phyloP scores from a whole-genome alignment of 2,797 vertebrate species.

The Squalus acanthias region DNA sequence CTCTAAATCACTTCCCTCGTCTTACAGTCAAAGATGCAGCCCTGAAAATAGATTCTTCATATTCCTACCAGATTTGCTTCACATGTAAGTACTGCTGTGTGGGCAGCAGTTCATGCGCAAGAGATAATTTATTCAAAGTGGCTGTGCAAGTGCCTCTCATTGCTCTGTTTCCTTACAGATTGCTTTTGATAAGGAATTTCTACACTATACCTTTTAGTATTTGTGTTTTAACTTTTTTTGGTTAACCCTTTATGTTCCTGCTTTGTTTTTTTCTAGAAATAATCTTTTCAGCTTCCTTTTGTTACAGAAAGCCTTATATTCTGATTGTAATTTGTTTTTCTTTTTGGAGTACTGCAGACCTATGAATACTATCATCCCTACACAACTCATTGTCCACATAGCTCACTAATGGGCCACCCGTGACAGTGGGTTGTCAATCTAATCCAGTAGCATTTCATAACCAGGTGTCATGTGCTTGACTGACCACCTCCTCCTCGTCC shows the following conservation, averaged over 20 bases:
- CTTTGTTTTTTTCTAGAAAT: background rate
- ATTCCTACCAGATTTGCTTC: background rate
- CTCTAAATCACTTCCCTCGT: background rate
- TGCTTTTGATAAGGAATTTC: background rate
- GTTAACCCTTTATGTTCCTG: background rate
- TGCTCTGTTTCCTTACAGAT: background rate
- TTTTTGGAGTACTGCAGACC: background rate
- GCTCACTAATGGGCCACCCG: background rate
- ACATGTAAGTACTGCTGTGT: background rate
- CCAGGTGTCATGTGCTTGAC: background rate
- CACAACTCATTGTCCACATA: background rate
- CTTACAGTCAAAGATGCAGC: background rate
- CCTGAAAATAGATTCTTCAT: background rate
- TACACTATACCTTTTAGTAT: background rate
- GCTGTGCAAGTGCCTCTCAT: background rate
- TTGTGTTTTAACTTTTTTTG: background rate
- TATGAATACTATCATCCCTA: background rate
- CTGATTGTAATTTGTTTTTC: background rate
- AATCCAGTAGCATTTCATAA: background rate
- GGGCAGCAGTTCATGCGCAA: background rate
- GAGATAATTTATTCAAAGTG: background rate
- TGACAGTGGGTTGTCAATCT: background rate
- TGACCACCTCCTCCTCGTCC: background rate
- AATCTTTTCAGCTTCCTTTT: background rate
- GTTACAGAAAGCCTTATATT: background rate